Base-by-base conservation (phyloP, 2,113 vertebrate genomes). In the Oceanites oceanicus region DNA sequence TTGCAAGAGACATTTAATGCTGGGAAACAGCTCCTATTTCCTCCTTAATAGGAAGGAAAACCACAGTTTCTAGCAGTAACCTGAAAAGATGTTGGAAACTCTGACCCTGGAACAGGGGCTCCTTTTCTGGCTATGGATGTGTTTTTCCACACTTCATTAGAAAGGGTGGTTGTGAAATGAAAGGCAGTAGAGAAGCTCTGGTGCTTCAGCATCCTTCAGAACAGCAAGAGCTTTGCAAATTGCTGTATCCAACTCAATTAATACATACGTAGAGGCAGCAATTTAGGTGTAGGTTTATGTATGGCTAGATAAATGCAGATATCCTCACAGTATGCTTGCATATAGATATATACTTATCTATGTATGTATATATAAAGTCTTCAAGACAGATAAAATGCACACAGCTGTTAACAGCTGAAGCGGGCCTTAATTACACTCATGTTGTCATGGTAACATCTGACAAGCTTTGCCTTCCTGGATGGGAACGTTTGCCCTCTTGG, bases 351-450 rank as follows among this genome's bases (percentile, higher is more conserved):
- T 90, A 78, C 93, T 59, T 97, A 78, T 94, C 53, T 90, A 12
- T n/a, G 17, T 79, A 34, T 36, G 15, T 89, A 67, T 90, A 72
- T 80, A 86, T 67, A 66, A 42, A 86, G 79, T 97, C 96, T 97
- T 97, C 95, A 95, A 96, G 95, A 94, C 97, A 97, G 96, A 98
- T 98, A 98, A 98, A 98, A 98, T 97, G 97, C 95, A 88, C 97
- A 97, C 98, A 98, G 98, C 98, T 98, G 98, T 98, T 98, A 96
- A 96, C 97, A 98, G 97, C 97, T 98, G 98, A 98, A 98, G 91
- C 40, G 1, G 98, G 96, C 94, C 97, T 98, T 98, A 98, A 98
- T 98, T 98, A 98, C 97, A 97, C 97, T 96, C 94, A 97, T 53
- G 98, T 98, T 98, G 97, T 97, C 97, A 98, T 98, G 97, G 98